These are phyloP conservation scores for Syrmaticus mikado DNA, from an alignment of 2,113 vertebrate species.

Conservation along the genomic window DNA sequence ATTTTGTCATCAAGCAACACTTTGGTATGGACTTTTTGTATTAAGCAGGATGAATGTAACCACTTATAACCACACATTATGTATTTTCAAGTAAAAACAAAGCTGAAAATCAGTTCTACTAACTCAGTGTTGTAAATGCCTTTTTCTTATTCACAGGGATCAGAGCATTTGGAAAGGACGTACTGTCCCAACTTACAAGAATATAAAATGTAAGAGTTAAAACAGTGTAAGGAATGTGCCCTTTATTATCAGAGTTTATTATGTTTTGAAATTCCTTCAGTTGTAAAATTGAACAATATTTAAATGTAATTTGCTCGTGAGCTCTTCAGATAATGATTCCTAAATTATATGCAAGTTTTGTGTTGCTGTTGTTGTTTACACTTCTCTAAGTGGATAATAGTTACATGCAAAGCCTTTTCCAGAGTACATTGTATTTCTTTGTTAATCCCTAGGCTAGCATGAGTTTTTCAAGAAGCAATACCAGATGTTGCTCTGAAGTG, in stretches of 20 bases:
- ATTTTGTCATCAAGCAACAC: neutral
- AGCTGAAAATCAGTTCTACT: neutral
- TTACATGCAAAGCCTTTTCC: slow-evolving; percentile 30
- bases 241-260: neutral
- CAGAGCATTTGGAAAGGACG: neutral
- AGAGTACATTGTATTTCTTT: neutral
- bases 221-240: neutral
- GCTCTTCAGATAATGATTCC: neutral
- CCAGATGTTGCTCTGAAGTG: slow-evolving; percentile 10
- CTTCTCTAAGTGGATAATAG: neutral
- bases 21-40: neutral
- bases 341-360: neutral
- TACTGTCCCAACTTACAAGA: neutral
- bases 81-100: neutral
- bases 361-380: neutral
- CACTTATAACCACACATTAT: neutral
- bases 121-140: fast-evolving
- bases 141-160: neutral
- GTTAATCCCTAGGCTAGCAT: neutral
- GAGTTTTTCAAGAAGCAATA: slow-evolving; percentile 4
- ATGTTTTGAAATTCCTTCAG: neutral
- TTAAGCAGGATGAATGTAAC: neutral
- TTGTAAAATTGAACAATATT: neutral
- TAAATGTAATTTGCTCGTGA: neutral
- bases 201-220: neutral